Evolutionary conservation across 2,113 vertebrate species (phyloP).

Genomic region (Oxygymnocypris stewartii): DNA sequence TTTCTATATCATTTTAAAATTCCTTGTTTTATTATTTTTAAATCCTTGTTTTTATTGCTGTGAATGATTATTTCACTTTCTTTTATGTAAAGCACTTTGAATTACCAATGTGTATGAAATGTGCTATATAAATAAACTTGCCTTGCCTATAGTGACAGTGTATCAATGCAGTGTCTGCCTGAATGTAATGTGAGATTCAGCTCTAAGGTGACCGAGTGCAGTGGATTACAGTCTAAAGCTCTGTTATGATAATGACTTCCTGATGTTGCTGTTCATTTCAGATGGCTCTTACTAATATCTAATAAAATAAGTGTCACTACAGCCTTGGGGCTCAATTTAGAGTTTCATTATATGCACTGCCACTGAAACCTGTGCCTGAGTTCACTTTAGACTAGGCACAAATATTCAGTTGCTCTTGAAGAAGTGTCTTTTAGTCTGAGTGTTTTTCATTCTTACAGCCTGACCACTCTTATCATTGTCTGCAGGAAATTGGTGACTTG

Average conservation of each 20-base stretch:
- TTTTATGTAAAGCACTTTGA: too few species aligned
- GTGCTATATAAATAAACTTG: too few species aligned
- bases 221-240: conserved; percentile 36
- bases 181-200: conserved; percentile 19
- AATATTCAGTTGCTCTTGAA: conserved; percentile 5
- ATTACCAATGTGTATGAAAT: too few species aligned
- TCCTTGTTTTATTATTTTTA: too few species aligned
- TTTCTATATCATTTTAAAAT: too few species aligned
- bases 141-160: neutral
- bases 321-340: neutral
- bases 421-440: neutral
- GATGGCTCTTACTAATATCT: neutral
- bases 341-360: neutral
- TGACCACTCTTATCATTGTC: conserved; percentile 9
- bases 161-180: neutral
- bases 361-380: conserved; percentile 4
- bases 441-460: conserved; percentile 12
- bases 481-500: conserved; percentile 23
- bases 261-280: conserved; percentile 9
- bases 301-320: neutral
- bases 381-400: conserved; percentile 28
- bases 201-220: conserved; percentile 9
- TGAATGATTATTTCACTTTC: too few species aligned
- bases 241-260: conserved; percentile 36
- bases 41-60: too few species aligned